Conservation (phyloP, 2,113 vertebrate species). For the Fregetta grallaria region DNA sequence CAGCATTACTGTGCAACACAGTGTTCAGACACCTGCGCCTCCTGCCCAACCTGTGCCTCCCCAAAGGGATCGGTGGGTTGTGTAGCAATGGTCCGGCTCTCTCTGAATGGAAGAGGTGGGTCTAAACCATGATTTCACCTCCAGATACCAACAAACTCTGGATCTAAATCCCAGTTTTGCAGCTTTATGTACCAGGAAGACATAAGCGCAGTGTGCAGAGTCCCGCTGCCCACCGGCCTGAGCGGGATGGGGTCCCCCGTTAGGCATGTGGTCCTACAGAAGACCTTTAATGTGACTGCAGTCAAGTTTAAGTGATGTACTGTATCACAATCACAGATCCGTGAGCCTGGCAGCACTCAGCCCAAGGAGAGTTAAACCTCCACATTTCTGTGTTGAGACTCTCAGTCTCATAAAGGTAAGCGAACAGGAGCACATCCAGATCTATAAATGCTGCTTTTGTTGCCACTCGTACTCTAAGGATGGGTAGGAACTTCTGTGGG, state of each 20-base stretch:
- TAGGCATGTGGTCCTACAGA: not conserved
- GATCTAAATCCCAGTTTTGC: not conserved
- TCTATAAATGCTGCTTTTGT: conserved; percentile 3
- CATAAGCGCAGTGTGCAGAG: fast-evolving
- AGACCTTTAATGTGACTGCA: not conserved
- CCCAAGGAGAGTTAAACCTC: not conserved
- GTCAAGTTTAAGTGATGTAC: not conserved
- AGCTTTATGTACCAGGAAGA: not conserved
- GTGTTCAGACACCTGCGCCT: not conserved
- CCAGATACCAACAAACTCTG: not conserved
- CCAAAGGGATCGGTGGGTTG: not conserved
- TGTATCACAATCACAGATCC: not conserved
- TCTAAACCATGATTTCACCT: not conserved
- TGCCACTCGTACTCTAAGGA: conserved; percentile 21
- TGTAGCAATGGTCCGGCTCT: not conserved
- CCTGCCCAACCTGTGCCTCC: not conserved
- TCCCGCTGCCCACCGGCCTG: fast-evolving
- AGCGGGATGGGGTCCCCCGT: fast-evolving
- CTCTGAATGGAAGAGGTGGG: not conserved
- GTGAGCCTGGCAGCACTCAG: not conserved
- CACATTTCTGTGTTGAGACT: not conserved
- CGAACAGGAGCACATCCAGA: not conserved
- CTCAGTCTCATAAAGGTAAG: not conserved
- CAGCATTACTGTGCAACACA: not conserved
- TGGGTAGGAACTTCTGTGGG: conserved; percentile 56